These are phyloP conservation scores for Ylistrum balloti DNA, from an alignment of 1,140 invertebrate species.

Conservation along the genomic window DNA sequence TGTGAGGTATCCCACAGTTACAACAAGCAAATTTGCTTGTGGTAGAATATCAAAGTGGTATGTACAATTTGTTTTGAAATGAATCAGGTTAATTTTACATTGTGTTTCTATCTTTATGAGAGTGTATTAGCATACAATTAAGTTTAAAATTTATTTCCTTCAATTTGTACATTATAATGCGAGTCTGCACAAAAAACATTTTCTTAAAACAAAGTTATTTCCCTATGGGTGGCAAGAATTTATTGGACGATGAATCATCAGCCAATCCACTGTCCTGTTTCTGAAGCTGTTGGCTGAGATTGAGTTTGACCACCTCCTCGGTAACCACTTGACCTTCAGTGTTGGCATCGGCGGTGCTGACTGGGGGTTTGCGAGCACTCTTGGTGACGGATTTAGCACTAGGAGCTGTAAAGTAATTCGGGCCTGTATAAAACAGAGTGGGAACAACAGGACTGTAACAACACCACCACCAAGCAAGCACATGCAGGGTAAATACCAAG, in stretches of 20 bases:
- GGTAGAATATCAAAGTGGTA: too few relatives aligned
- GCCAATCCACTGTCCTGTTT: conserved; percentile 48
- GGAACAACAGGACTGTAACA: conserved; percentile 1
- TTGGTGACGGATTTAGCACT: conserved; percentile 66
- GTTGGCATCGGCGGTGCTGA: conserved; percentile 19
- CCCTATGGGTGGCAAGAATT: conserved; percentile 64
- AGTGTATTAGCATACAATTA: too few relatives aligned
- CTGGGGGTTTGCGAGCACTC: conserved; percentile 55
- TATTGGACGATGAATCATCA: conserved; percentile 53
- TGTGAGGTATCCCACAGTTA: too few relatives aligned
- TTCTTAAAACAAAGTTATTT: conserved; percentile 45
- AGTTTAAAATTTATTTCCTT: too few relatives aligned
- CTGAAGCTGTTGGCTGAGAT: not conserved
- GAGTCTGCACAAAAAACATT: not conserved
- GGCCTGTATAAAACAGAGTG: conserved; percentile 51
- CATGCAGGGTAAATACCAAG: not conserved
- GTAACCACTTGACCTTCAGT: conserved; percentile 46
- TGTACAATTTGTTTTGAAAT: too few relatives aligned
- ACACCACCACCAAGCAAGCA: conserved; percentile 8
- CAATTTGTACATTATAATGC: not conserved
- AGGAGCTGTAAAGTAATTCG: conserved; percentile 65
- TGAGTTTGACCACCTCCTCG: conserved; percentile 55
- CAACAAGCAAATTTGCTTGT: too few relatives aligned
- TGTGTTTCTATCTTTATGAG: not conserved
- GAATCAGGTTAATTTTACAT: too few relatives aligned